Base-by-base conservation (phyloP, 2,113 vertebrate species). In the Telmatochromis sp. region DNA sequence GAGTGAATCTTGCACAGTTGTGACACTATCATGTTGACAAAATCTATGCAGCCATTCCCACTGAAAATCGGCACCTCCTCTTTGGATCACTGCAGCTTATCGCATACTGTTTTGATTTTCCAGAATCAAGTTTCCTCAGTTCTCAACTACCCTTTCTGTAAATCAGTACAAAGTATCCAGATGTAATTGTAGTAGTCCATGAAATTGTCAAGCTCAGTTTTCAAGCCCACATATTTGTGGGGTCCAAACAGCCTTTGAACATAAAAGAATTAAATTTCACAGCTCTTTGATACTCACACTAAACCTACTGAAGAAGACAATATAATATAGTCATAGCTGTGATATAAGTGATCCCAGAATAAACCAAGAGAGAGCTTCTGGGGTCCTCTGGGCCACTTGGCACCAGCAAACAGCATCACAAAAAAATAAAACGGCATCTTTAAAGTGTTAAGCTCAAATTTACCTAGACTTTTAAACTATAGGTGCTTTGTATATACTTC, bases 351-450 rank as follows among this genome's bases (percentile, higher is more conserved):
- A 13, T 31, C 26, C 73, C 42, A 51, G 73, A 78, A 31, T 33
- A 78, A 78, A 78, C 45, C 10, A 78, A 51, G 45, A 13, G 2
- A 0, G 45, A 13, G 45, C 45, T 49, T 78, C 45, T 78, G 23
- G 8, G 9, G 21, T 47, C 0, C 37, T 45, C 37, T 75, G 15
- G 45, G 26, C 10, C 28, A 78, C 45, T 31, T 78, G 70, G 2
- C 23, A 73, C 68, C 0, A 0, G 15, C 15, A 28, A 75, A 75
- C 68, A 78, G 23, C 21, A 47, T 8, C 42, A 1, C 1, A 49
- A 49, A 70, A 21, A 75, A 17, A 0, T 0, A 31, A 47, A 26
- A 78, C 2, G 70, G 4, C 42, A 78, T 19, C 4, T 28, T 75
- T 19, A 26, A 26, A 63, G 15, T 35, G 31, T 7, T 35, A 31